Base-by-base conservation (phyloP, 2,113 vertebrate species). In the Sigmodon hispidus region DNA sequence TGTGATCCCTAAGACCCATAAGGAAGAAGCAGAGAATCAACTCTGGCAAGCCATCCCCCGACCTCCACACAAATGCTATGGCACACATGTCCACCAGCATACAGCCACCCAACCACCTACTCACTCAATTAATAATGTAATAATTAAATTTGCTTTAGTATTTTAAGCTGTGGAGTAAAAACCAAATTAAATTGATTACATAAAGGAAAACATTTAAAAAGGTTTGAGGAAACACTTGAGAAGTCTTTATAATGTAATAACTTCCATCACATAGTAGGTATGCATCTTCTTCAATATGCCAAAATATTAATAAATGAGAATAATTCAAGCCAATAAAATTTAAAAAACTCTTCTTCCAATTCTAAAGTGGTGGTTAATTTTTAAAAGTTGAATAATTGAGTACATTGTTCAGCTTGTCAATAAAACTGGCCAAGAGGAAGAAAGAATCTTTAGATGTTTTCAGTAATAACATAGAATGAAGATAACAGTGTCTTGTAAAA, bases 351-450 rank as follows among this genome's bases (percentile, higher is more conserved):
- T 40, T 16, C 26, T 94, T 50, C 48, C 65, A 83, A 57, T 69
- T 26, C 79, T 40, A 80, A 75, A 79, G 87, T 45, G 40, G 22
- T 43, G 2, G 29, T 24, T 70, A 72, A 52, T 40, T 36, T 55
- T 16, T 31, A 57, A 72, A 59, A 13, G 29, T 89, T 72, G 89
- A 40, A 15, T 69, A 86, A 17, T 65, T 65, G 10, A 94, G 45
- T 50, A 93, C 48, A 91, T 21, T 72, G 55, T 57, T 95, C 83
- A 16, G 19, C 9, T 89, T 89, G 90, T 89, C 83, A 89, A 81
- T 76, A 90, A 88, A 86, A 81, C 11, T 22, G 15, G 63, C n/a
- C 9, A 72, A 36, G 48, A 87, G 57, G 43, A 92, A 65, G 24
- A 89, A 29, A 72, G 55, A 57, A 26, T 69, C 48, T 69, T 52